A percentile compares a stretch with the other conserved stretches of the same genome.
Evolutionary conservation across 2,888 invertebrate genomes (phyloP).

Genomic region (Hyles lineata): DNA sequence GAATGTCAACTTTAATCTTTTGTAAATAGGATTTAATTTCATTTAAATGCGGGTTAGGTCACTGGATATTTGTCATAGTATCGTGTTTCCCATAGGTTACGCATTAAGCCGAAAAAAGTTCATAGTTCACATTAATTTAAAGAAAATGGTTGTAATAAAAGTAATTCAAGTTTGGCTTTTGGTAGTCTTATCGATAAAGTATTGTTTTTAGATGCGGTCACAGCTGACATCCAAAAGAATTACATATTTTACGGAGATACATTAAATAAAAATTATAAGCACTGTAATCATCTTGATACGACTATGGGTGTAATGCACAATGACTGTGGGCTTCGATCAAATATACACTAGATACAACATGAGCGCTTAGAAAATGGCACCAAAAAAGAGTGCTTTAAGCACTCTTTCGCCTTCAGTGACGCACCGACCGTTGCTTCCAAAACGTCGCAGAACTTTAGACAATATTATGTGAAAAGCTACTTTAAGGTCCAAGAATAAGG

Average conservation of each 20-base stretch:
- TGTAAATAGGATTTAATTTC: slow-evolving; percentile 17
- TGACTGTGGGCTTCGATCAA: no score
- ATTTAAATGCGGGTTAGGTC: background rate
- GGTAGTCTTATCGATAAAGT: slow-evolving; percentile 11
- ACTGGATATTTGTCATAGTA: background rate
- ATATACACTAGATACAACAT: no score
- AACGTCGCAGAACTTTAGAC: no score
- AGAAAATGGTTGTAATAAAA: slow-evolving; percentile 11
- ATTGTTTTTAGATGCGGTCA: background rate
- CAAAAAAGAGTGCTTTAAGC: no score
- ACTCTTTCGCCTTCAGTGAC: no score
- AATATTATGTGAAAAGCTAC: no score
- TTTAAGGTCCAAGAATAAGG: no score
- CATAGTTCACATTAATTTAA: slow-evolving; percentile 23
- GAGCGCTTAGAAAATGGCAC: no score
- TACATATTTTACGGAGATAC: slow-evolving; percentile 1
- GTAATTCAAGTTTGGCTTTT: slow-evolving; percentile 7
- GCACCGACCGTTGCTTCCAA: no score
- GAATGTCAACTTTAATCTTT: slow-evolving; percentile 6
- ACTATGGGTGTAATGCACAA: no score
- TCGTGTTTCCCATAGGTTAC: slow-evolving; percentile 1
- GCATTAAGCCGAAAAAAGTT: slow-evolving; percentile 11
- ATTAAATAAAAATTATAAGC: background rate
- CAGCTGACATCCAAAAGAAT: background rate
- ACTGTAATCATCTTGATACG: no score